A percentile compares a stretch with the other conserved stretches of the same genome.
Evolutionary conservation across 2,888 invertebrate species (phyloP).

Genomic region (Polydrusus tereticollis): DNA sequence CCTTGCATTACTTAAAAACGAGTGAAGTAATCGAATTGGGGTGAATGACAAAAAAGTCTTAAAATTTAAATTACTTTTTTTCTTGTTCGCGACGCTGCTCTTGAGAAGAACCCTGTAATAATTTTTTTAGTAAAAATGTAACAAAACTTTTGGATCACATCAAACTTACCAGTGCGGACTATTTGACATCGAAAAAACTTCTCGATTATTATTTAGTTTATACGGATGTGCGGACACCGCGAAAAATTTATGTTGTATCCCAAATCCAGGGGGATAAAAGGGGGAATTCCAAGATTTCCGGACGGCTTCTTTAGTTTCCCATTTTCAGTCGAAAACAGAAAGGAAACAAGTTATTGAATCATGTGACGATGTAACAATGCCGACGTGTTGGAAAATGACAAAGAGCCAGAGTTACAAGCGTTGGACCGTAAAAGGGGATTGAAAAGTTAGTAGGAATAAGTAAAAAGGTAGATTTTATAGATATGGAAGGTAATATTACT

Average conservation of each 20-base stretch:
- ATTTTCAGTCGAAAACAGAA: slow-evolving; percentile 42
- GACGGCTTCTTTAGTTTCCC: slow-evolving; percentile 43
- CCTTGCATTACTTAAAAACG: too few species aligned
- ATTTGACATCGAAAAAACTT: slow-evolving; percentile 7
- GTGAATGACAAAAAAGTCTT: too few species aligned
- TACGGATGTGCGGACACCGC: slow-evolving; percentile 37
- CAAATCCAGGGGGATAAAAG: slow-evolving; percentile 17
- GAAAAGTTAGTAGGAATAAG: slow-evolving; percentile 1
- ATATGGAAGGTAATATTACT: neutral
- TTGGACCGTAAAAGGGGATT: slow-evolving; percentile 24
- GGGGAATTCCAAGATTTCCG: slow-evolving; percentile 40
- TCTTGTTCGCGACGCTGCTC: too few species aligned
- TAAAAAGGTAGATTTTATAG: neutral
- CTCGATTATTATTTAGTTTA: slow-evolving; percentile 21
- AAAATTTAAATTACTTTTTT: too few species aligned
- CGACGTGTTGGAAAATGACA: slow-evolving; percentile 40
- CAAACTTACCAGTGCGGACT: slow-evolving; percentile 2
- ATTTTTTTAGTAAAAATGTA: neutral
- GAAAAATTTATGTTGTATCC: slow-evolving; percentile 35
- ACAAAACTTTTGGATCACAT: neutral
- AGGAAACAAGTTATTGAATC: slow-evolving; percentile 47
- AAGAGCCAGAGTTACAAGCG: slow-evolving; percentile 36
- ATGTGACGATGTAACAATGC: slow-evolving; percentile 45
- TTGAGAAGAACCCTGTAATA: too few species aligned
- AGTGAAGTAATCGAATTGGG: too few species aligned